Conservation (phyloP, 2,113 vertebrate genomes). For the Saguinus imperator region DNA sequence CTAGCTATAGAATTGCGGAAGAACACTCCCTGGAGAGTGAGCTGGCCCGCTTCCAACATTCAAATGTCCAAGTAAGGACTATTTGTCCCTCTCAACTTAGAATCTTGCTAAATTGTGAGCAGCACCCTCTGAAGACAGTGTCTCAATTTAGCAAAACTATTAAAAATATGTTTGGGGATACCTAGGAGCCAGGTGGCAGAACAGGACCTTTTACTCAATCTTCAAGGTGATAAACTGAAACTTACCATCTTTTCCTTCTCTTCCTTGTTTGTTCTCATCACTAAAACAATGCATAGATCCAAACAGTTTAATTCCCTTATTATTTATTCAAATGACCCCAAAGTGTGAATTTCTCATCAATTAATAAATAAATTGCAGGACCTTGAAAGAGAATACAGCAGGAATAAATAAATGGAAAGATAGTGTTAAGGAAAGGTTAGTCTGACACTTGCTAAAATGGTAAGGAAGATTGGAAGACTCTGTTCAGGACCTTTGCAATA, state of each 20-base stretch:
- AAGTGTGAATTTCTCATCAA: background rate
- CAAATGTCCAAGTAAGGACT: background rate
- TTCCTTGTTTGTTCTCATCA: background rate
- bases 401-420: background rate
- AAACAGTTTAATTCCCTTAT: background rate
- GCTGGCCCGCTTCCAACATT: background rate
- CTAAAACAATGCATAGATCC: background rate
- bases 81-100: background rate
- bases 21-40: background rate
- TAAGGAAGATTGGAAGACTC: background rate
- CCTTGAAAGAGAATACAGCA: background rate
- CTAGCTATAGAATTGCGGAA: background rate
- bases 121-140: background rate
- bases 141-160: background rate
- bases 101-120: background rate
- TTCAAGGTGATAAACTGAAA: background rate
- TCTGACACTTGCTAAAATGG: background rate
- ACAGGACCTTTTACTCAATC: background rate
- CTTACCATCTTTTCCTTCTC: background rate
- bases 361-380: background rate
- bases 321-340: background rate
- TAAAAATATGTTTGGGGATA: background rate
- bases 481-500: background rate
- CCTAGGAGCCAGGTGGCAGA: background rate
- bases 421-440: background rate